Evolutionary conservation across 2,797 vertebrate species (phyloP).

Genomic region (Scyliorhinus canicula): DNA sequence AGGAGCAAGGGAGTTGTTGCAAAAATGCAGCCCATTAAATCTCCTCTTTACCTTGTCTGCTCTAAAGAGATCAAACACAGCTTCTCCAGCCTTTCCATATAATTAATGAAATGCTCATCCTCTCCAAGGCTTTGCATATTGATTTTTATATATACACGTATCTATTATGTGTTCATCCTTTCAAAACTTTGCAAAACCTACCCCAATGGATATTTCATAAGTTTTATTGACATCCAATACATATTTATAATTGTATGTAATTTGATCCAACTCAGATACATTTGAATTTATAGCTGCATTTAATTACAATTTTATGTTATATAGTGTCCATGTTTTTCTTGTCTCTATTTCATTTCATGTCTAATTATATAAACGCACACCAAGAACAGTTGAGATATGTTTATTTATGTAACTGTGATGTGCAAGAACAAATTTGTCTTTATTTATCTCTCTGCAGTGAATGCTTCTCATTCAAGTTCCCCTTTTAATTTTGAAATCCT

Average conservation of each 20-base stretch:
- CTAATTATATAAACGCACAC: slow-evolving; percentile 7
- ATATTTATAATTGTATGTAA: background rate
- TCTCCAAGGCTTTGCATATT: background rate
- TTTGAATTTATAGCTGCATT: background rate
- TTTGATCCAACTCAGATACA: background rate
- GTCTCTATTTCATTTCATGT: background rate
- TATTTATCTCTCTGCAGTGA: background rate
- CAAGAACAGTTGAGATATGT: background rate
- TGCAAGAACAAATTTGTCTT: background rate
- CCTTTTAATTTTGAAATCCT: background rate
- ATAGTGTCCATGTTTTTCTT: background rate
- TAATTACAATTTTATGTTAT: background rate
- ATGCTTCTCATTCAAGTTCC: background rate
- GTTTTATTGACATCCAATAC: background rate
- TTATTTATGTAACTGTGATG: background rate
- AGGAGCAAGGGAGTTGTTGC: too few species aligned
- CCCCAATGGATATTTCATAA: background rate
- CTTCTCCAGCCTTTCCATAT: background rate
- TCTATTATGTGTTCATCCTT: background rate
- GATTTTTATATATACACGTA: background rate
- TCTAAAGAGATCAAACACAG: background rate
- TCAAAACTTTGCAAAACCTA: background rate
- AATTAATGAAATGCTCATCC: background rate
- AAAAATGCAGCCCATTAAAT: background rate
- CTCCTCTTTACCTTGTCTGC: background rate